A percentile compares a stretch with the other conserved stretches of the same genome.
phyloP scores from a whole-genome alignment of 2,113 vertebrate species.

The Crotophaga sulcirostris region DNA sequence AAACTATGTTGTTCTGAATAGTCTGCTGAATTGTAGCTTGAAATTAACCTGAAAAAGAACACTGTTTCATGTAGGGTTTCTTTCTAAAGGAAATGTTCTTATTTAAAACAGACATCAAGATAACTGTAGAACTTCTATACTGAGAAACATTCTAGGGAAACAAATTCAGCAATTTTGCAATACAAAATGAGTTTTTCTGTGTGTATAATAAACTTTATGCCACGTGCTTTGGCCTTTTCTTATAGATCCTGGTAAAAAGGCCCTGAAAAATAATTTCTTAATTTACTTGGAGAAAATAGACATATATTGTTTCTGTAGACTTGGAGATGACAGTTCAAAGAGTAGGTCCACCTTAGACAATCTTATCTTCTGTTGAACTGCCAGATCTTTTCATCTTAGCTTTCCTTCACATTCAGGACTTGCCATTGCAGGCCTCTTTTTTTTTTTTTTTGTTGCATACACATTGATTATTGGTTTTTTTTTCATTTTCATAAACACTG shows the following conservation, averaged over 20 bases:
- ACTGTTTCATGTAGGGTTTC: not conserved
- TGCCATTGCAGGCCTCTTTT: accelerated
- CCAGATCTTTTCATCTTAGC: not conserved
- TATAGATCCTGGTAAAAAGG: not conserved
- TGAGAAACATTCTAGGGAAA: not conserved
- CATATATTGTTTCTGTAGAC: not conserved
- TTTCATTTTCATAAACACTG: not conserved
- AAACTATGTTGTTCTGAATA: not conserved
- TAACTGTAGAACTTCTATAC: not conserved
- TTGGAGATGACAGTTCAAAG: not conserved
- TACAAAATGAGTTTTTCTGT: not conserved
- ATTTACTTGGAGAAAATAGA: not conserved
- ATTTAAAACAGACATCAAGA: not conserved
- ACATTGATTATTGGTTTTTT: accelerated
- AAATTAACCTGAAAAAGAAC: not conserved
- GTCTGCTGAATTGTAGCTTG: not conserved
- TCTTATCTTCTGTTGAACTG: not conserved
- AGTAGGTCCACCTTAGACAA: not conserved
- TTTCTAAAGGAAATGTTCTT: not conserved
- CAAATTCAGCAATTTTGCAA: not conserved
- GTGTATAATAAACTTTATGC: not conserved
- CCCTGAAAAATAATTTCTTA: not conserved
- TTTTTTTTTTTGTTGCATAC: not conserved
- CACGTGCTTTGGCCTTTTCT: not conserved
- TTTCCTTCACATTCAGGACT: not conserved